Base-by-base conservation (phyloP, 2,888 invertebrate genomes). In the Thera obeliscata region DNA sequence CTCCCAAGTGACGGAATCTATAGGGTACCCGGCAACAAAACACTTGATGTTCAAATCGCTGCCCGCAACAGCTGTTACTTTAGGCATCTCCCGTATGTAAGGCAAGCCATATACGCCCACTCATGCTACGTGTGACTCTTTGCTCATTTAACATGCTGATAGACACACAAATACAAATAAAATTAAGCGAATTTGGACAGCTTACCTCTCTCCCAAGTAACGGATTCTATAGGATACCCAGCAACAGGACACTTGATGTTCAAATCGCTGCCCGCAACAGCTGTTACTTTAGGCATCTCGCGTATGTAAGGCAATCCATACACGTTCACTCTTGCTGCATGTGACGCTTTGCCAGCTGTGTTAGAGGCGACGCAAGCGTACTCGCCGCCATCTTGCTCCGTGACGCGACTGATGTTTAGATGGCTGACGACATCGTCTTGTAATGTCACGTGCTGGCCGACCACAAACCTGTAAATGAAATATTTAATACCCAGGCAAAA, bases 341-440 rank as follows among this genome's bases (percentile, higher is more conserved):
- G 98, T 57, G 95, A 94, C 9, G 97, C 96, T 87, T 95, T 96
- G 58, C 97, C 97, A 65, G 97, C 97, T 61, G 96, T 95, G 87
- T 98, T 98, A 76, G 96, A 95, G 1, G 98, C 98, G 35, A 96
- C 95, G 84, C 98, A 98, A 49, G 97, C 96, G 85, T 97, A 98
- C 82, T 98, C 97, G 38, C 98, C 98, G 69, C 98, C 98, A 89
- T 98, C 98, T 94, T 97, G 97, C 76, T 97, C 97, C 80, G 97
- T 96, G 71, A 98, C 96, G 73, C 96, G 95, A 80, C 97, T 97
- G 82, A 98, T 96, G 94, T 98, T 98, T 74, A 98, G 96, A 93
- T 98, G 98, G 83, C 98, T 98, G 87, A 98, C 97, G 72, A 98
- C 98, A 88, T 98, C 98, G 83, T 98, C 98, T 91, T 98, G 98